Percentiles rank a stretch among this genome's conserved stretches.
These are phyloP conservation scores for Drosophila kanekoi DNA, from an alignment of 2,888 invertebrate genomes.

Conservation along the genomic window DNA sequence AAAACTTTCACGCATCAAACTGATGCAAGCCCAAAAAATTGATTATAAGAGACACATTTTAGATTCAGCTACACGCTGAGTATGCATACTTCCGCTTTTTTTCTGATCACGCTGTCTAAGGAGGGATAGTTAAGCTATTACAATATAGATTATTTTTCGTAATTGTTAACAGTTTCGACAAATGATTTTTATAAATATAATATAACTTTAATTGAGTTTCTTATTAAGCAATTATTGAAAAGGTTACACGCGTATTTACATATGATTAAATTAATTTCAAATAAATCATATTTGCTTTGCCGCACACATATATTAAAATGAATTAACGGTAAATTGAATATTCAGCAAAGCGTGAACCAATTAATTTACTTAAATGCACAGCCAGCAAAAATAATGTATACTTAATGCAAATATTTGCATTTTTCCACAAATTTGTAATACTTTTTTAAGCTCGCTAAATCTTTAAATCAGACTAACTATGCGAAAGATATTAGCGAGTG, in stretches of 20 bases:
- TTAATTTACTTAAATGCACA: constrained; percentile 34
- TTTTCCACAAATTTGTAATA: constrained; percentile 9
- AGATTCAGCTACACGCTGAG: background rate
- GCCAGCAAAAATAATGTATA: constrained; percentile 3
- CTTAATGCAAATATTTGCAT: constrained; percentile 27
- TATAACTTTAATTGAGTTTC: constrained; percentile 2
- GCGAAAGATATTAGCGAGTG: constrained; percentile 22
- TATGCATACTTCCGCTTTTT: background rate
- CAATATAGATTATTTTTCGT: background rate
- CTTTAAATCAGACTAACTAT: constrained; percentile 30
- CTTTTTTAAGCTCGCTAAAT: constrained; percentile 8
- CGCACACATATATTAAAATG: constrained; percentile 1
- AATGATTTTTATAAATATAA: constrained; percentile 6
- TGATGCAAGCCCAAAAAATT: background rate
- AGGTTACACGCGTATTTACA: constrained; percentile 10
- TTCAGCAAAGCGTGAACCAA: constrained; percentile 33
- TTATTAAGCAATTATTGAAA: constrained; percentile 7
- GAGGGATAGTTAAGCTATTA: background rate
- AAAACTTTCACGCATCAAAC: constrained; percentile 12
- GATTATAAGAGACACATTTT: constrained; percentile 8
- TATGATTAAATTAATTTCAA: constrained; percentile 16
- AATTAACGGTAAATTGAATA: constrained; percentile 27
- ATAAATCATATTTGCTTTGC: constrained; percentile 18
- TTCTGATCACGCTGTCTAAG: background rate
- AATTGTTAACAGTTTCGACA: background rate